Evolutionary conservation across 2,113 vertebrate species (phyloP), one percentile per base, ranked within the genome.

Genomic region (Deroptyus accipitrinus): DNA sequence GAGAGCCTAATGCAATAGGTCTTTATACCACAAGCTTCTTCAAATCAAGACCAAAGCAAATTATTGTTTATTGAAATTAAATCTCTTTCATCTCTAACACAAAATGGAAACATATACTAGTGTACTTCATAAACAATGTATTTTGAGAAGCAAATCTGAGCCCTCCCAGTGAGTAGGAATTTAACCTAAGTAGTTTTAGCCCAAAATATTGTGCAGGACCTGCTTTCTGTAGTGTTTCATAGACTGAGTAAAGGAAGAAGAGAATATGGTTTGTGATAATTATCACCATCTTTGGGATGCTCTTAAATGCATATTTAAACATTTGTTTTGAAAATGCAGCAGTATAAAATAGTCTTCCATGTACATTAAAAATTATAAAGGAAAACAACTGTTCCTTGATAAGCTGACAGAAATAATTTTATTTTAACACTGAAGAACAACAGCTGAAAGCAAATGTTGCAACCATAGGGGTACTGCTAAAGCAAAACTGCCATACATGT

Each of bases 371-470:
- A 93, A 94, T 39, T 51, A 31, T 69, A 83, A 92, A 67, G 28
- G 68, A 41, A 92, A 94, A 84, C 61, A 75, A 90, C 25, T 46
- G 68, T 57, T 93, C 22, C 57, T 83, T 54, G n/a, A 83, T 83
- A 81, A 93, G 6, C 41, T 90, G 80, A 78, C 54, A 86, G n/a
- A 93, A 86, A 77, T 70, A 46, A 86, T 86, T 90, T 88, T 39
- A 48, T 14, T 70, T 90, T 87, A 94, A 83, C 27, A 80, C 18
- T n/a, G 15, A 55, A 74, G 49, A 90, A 68, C 11, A 90, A 93
- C 92, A 88, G 44, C 42, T 76, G 59, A 92, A 93, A 80, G 44
- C 11, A 72, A 83, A 88, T 20, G 14, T 83, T 90, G 39, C 59
- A 85, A 42, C 48, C 35, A 28, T 41, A 74, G 24, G 54, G 33